Percentiles rank a stretch among this genome's conserved stretches.
phyloP scores from a whole-genome alignment of 2,888 invertebrate genomes.

The Diachrysia chrysitis region DNA sequence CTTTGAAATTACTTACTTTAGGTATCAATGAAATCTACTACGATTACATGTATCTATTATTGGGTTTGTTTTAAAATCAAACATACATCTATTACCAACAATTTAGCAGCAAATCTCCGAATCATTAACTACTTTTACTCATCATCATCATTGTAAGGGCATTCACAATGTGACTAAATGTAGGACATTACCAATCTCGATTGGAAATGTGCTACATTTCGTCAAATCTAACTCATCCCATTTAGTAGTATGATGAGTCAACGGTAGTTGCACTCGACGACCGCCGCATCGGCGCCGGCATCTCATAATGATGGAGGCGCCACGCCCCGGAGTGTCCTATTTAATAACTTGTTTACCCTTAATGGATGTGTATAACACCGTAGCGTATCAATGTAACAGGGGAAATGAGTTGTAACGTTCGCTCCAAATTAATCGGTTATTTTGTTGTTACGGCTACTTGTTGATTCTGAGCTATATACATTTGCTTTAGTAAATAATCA shows the following conservation, averaged over 20 bases:
- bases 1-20: too few relatives aligned
- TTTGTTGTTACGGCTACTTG: neutral
- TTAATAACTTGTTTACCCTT: constrained; percentile 80
- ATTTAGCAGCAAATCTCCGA: neutral
- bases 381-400: constrained; percentile 13
- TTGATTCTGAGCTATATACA: neutral
- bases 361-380: constrained; percentile 61
- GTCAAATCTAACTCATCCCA: constrained; percentile 10
- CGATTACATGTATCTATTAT: too few relatives aligned
- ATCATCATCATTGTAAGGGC: neutral
- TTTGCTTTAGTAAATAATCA: too few relatives aligned
- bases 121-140: neutral
- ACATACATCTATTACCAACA: neutral
- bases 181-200: neutral
- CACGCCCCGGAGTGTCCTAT: constrained; percentile 75
- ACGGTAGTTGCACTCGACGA: constrained; percentile 39
- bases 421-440: neutral
- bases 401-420: neutral
- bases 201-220: constrained; percentile 3
- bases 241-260: constrained; percentile 27
- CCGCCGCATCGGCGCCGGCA: constrained; percentile 67
- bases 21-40: too few relatives aligned
- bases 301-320: constrained; percentile 68
- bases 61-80: neutral
- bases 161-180: neutral